Evolutionary conservation across 2,888 invertebrate species (phyloP), one percentile per base, ranked within the genome.

Genomic region (Emesis furor): DNA sequence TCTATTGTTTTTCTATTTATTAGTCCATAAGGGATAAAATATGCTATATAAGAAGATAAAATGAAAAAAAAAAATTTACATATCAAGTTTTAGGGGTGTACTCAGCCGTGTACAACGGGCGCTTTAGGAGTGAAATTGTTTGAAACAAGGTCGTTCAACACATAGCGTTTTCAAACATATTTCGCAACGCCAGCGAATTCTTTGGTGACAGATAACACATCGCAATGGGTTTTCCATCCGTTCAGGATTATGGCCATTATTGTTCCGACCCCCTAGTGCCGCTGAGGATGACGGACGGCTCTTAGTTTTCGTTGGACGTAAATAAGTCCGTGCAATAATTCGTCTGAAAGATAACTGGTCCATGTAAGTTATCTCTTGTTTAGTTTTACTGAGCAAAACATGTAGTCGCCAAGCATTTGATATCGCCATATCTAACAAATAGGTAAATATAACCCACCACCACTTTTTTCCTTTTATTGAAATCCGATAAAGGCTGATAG

Each of bases 401-500:
- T 87, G 85, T 73, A 89, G 81, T 51, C 86, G 86, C 89, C 88
- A 90, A 79, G 88, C 85, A 85, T 89, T 89, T 73, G 87, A 82
- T 72, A 89, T 73, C 73, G 88, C 83, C 82, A 87, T 82, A 82
- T 89, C 87, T 76, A 89, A 46, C 81, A 89, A 76, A 62, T 88
- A 88, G 59, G 89, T 88, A 85, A 88, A 87, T 69, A 89, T 81
- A 75, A 85, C 84, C 89, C 89, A 90, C 88, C 86, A 89, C 90
- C 89, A 89, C 76, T 88, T 89, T 83, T 89, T 69, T 55, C 86
- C 87, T 74, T 79, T 81, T 65, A 86, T 78, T 55, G 79, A 68
- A 59, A 84, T 75, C 39, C 59, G 59, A 59, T 59, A 59, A 59
- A 59, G 59, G 59, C 59, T 59, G 59, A 59, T 59, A 35, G 86